Percentiles rank a stretch among this genome's conserved stretches.
Conservation (phyloP, 2,113 vertebrate genomes). For the Gobio gobio region DNA sequence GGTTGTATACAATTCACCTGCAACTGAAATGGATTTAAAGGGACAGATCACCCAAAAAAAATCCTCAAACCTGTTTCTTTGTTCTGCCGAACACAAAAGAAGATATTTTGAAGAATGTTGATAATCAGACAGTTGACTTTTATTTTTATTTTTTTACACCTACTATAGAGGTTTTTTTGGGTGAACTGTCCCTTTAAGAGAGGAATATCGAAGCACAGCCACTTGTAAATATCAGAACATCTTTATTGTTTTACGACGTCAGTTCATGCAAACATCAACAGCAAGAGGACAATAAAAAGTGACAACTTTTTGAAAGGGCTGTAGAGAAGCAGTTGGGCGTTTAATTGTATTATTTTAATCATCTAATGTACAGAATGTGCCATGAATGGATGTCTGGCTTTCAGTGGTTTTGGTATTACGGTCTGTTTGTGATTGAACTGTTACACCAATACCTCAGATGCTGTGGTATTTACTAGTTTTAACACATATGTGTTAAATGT, state of each 20-base stretch:
- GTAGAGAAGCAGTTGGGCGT: slow-evolving; percentile 3
- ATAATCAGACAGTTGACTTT: no score
- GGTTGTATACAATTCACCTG: neutral
- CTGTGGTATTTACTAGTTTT: slow-evolving; percentile 16
- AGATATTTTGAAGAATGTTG: no score
- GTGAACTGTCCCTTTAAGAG: neutral
- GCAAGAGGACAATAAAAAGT: neutral
- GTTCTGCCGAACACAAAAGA: no score
- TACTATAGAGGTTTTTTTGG: no score
- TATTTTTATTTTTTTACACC: no score
- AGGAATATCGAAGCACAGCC: neutral
- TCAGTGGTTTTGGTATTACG: neutral
- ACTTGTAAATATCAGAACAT: slow-evolving; percentile 35
- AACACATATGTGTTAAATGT: neutral
- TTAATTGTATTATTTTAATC: slow-evolving; percentile 8
- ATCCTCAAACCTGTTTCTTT: no score
- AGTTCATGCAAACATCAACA: slow-evolving; percentile 11
- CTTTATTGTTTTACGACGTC: neutral
- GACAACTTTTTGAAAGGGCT: slow-evolving; percentile 32
- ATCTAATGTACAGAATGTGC: slow-evolving; percentile 25
- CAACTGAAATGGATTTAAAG: neutral
- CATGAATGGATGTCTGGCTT: slow-evolving; percentile 21
- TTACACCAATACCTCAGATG: slow-evolving; percentile 48
- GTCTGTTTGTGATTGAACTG: neutral
- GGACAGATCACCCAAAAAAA: no score